Evolutionary conservation across 2,888 invertebrate genomes (phyloP).

Genomic region (Synergus umbraculus): DNA sequence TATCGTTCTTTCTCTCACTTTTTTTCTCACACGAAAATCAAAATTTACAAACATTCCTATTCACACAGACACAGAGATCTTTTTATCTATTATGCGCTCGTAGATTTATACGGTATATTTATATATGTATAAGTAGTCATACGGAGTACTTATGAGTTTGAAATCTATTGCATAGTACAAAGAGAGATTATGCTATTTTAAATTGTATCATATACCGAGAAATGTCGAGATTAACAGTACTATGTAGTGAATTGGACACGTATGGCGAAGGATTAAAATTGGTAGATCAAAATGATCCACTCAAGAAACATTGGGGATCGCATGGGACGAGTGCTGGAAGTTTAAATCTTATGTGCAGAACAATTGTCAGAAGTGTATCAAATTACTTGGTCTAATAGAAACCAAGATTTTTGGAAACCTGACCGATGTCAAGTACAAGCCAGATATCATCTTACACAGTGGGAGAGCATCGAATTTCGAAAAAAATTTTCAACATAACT

Average conservation of each 20-base stretch:
- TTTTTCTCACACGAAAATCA: conserved; percentile 45
- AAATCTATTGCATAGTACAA: conserved; percentile 74
- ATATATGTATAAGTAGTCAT: conserved; percentile 65
- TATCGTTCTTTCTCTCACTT: conserved; percentile 14
- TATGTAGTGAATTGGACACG: conserved; percentile 68
- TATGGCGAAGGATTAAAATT: conserved; percentile 57
- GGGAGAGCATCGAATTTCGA: conserved; percentile 3
- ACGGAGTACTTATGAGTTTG: conserved; percentile 69
- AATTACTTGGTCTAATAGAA: conserved; percentile 20
- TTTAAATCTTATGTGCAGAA: conserved; percentile 40
- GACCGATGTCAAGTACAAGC: not conserved
- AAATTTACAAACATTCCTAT: conserved; percentile 43
- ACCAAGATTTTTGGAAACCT: conserved; percentile 3
- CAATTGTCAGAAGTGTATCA: conserved; percentile 11
- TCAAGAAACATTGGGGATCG: conserved; percentile 53
- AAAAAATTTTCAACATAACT: not conserved
- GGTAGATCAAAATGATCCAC: conserved; percentile 23
- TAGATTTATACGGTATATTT: conserved; percentile 62
- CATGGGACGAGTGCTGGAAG: conserved; percentile 61
- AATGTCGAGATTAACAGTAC: conserved; percentile 71
- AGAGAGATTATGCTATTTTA: conserved; percentile 72
- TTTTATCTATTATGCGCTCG: conserved; percentile 73
- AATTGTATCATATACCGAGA: conserved; percentile 69
- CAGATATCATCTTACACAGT: not conserved
- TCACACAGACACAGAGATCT: conserved; percentile 71